phyloP scores from a whole-genome alignment of 1,140 invertebrate species.

The Drosophila kurseongensis region DNA sequence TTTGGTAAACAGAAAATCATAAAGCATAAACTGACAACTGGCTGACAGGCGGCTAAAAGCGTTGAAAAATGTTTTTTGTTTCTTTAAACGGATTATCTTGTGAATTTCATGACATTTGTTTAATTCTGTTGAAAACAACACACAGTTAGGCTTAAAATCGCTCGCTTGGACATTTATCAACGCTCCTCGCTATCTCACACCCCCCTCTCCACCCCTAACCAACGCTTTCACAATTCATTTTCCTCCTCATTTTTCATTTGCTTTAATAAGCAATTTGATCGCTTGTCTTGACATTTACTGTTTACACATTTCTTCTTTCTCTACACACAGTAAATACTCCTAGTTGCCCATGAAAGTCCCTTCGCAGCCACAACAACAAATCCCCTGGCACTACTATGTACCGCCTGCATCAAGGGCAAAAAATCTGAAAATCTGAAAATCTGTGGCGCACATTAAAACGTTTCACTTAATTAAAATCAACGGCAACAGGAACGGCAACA shows the following conservation, averaged over 20 bases:
- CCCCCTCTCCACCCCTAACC: too few species aligned
- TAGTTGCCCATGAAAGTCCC: constrained; percentile 39
- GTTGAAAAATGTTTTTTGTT: not conserved
- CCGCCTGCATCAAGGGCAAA: constrained; percentile 40
- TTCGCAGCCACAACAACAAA: not conserved
- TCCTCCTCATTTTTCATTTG: constrained; percentile 22
- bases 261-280: constrained; percentile 59
- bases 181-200: not conserved
- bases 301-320: constrained; percentile 15
- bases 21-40: constrained; percentile 5
- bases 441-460: constrained; percentile 74
- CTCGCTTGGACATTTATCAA: constrained; percentile 3
- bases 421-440: constrained; percentile 46
- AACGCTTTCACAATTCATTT: not conserved
- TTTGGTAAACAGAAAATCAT: not conserved
- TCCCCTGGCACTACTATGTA: not conserved
- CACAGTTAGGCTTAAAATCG: constrained; percentile 8
- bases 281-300: constrained; percentile 40
- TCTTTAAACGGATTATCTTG: constrained; percentile 15
- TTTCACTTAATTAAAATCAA: constrained; percentile 79
- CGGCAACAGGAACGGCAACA: constrained; percentile 31
- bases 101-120: constrained; percentile 3
- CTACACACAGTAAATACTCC: constrained; percentile 20
- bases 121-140: constrained; percentile 6
- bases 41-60: constrained; percentile 6